Conservation (phyloP, 2,797 vertebrate genomes). For the Schizothorax lantsangensis region DNA sequence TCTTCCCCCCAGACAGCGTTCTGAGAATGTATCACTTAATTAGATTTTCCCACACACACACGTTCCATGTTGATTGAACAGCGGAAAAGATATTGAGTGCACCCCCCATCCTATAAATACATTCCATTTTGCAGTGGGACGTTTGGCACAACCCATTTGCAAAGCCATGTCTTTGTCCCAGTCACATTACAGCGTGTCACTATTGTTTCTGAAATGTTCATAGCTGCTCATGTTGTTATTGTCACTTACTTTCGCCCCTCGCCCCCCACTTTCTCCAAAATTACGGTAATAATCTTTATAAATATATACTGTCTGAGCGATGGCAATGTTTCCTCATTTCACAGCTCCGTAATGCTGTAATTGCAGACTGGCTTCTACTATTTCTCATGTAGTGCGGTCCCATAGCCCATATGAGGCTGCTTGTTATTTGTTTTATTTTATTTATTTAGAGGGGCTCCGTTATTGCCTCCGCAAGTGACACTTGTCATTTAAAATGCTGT, state of each 20-base stretch:
- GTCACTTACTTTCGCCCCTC: constrained; percentile 54
- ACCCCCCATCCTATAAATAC: constrained; percentile 55
- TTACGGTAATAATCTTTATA: constrained; percentile 60
- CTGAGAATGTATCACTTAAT: constrained; percentile 68
- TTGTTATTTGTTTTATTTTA: constrained; percentile 51
- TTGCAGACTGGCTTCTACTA: constrained; percentile 61
- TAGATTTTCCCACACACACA: constrained; percentile 56
- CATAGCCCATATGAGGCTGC: constrained; percentile 61
- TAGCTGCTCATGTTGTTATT: constrained; percentile 61
- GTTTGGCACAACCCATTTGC: constrained; percentile 59
- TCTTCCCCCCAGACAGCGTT: constrained; percentile 63
- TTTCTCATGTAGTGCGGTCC: constrained; percentile 57
- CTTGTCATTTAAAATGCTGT: constrained; percentile 71
- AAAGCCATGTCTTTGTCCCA: constrained; percentile 50
- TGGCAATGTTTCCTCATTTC: constrained; percentile 58
- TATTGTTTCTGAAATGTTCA: constrained; percentile 56
- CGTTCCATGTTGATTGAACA: constrained; percentile 53
- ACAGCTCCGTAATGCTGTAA: constrained; percentile 55
- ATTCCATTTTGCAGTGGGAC: constrained; percentile 57
- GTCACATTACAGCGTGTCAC: constrained; percentile 57
- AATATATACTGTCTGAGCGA: constrained; percentile 53
- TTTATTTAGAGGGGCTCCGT: constrained; percentile 49
- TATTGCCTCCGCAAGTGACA: constrained; percentile 66
- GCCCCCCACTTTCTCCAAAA: constrained; percentile 52
- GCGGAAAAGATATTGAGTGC: constrained; percentile 55